A percentile compares a stretch with the other conserved stretches of the same genome.
Evolutionary conservation across 2,113 vertebrate genomes (phyloP).

Genomic region (Passer montanus): DNA sequence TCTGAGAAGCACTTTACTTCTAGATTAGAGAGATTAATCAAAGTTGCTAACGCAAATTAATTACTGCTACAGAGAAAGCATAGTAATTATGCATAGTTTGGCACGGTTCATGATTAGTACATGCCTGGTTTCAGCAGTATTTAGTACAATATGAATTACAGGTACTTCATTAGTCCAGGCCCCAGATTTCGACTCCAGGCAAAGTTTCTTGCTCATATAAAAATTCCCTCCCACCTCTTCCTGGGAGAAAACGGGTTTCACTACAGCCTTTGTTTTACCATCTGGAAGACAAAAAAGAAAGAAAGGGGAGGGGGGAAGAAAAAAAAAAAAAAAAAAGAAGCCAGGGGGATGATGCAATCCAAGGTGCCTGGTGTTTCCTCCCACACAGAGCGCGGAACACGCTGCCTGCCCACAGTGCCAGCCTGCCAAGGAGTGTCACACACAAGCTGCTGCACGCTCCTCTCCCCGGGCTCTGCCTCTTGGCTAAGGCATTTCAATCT

Average conservation of each 20-base stretch:
- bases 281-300: constrained; percentile 40
- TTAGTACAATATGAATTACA: constrained; percentile 57
- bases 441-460: constrained; percentile 48
- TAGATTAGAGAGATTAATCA: constrained; percentile 68
- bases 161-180: constrained; percentile 54
- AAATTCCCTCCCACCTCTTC: constrained; percentile 69
- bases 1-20: constrained; percentile 44
- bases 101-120: constrained; percentile 46
- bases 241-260: constrained; percentile 62
- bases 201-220: constrained; percentile 60
- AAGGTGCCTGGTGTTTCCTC: constrained; percentile 54
- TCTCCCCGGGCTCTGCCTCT: background rate
- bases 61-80: constrained; percentile 60
- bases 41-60: constrained; percentile 65
- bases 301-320: background rate
- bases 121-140: constrained; percentile 61
- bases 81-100: constrained; percentile 64
- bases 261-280: constrained; percentile 62
- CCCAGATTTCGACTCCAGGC: constrained; percentile 57
- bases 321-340: background rate
- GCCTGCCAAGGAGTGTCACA: constrained; percentile 27
- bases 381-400: constrained; percentile 39
- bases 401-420: background rate
- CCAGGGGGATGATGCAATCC: constrained; percentile 56
- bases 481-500: background rate